phyloP scores from a whole-genome alignment of 2,113 vertebrate genomes.

The Pituophis catenifer region DNA sequence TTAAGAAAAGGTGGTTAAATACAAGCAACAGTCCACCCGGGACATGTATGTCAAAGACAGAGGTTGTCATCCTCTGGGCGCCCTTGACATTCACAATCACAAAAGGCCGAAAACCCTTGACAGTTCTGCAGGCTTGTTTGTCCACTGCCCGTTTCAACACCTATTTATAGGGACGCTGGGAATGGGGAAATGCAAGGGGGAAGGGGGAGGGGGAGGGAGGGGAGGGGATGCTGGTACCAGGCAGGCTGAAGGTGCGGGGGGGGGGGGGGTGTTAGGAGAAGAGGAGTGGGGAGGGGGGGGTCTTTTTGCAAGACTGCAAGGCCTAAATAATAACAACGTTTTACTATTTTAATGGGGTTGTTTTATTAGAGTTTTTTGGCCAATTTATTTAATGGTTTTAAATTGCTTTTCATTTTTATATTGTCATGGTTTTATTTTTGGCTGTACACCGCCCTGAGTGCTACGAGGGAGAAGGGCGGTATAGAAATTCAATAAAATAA shows the following conservation, averaged over 20 bases:
- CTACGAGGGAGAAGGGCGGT: no score
- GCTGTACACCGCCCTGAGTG: no score
- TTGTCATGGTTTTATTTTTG: no score
- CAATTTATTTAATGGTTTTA: no score
- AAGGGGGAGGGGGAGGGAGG: background rate
- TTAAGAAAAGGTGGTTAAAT: background rate
- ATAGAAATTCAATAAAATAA: no score
- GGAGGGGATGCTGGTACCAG: background rate
- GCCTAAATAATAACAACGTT: no score
- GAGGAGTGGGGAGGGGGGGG: no score
- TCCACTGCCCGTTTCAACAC: background rate
- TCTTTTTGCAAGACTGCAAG: background rate
- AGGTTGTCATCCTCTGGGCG: background rate
- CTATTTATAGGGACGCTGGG: background rate
- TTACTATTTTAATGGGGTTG: no score
- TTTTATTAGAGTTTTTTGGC: no score
- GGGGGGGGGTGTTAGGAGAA: fast-evolving
- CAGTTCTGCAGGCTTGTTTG: background rate
- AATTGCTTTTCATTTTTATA: no score
- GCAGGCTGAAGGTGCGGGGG: background rate
- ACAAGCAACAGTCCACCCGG: background rate
- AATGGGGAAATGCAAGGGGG: background rate
- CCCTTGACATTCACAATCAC: background rate
- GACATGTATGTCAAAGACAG: background rate
- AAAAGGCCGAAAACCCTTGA: background rate